A percentile compares a stretch with the other conserved stretches of the same genome.
phyloP scores from a whole-genome alignment of 2,797 vertebrate species.

The Dromococcyx pavoninus region DNA sequence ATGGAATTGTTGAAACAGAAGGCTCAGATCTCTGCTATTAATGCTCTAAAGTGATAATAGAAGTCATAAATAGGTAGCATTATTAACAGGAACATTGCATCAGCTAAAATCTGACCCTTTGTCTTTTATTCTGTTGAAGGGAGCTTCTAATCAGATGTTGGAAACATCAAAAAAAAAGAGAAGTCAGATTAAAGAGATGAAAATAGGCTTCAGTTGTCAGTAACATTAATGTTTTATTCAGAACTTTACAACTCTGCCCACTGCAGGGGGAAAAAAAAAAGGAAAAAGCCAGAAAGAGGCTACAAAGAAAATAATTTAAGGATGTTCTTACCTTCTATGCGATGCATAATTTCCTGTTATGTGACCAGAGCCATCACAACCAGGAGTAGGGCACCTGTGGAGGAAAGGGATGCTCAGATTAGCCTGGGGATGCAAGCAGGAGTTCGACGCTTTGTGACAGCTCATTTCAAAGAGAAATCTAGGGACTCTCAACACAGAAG shows the following conservation, averaged over 20 bases:
- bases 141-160: conserved; percentile 54
- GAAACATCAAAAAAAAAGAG: conserved; percentile 27
- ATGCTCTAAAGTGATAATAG: conserved; percentile 70
- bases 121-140: conserved; percentile 57
- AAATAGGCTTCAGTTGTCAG: conserved; percentile 44
- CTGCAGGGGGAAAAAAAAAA: background rate
- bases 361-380: conserved; percentile 97
- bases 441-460: background rate
- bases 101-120: conserved; percentile 69
- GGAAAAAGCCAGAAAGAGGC: background rate
- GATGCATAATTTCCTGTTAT: conserved; percentile 98
- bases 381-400: conserved; percentile 93
- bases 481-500: background rate
- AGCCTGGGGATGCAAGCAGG: background rate
- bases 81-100: conserved; percentile 70
- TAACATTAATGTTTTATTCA: conserved; percentile 36
- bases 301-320: conserved; percentile 4
- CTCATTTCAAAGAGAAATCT: background rate
- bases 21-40: conserved; percentile 60
- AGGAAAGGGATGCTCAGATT: conserved; percentile 33
- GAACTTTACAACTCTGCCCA: conserved; percentile 44
- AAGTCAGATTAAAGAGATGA: conserved; percentile 64
- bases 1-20: conserved; percentile 67
- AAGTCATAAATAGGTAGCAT: conserved; percentile 73
- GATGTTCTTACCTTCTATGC: conserved; percentile 88